phyloP scores from a whole-genome alignment of 2,888 invertebrate species.

The Chromoteleia sp. region DNA sequence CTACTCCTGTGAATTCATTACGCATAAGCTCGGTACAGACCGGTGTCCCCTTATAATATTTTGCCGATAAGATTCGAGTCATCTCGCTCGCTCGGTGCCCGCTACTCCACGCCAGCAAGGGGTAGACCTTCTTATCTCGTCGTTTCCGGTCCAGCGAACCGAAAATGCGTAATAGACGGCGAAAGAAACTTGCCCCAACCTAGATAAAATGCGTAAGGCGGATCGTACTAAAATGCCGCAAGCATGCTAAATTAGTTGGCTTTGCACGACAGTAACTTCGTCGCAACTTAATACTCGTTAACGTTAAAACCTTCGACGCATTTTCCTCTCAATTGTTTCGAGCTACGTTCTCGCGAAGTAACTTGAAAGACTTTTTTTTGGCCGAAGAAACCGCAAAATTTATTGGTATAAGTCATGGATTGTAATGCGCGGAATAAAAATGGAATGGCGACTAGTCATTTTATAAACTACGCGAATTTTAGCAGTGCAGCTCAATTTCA shows the following conservation, averaged over 20 bases:
- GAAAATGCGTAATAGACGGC: slow-evolving; percentile 84
- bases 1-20: slow-evolving; percentile 73
- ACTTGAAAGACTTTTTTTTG: background rate
- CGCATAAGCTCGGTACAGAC: slow-evolving; percentile 76
- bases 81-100: slow-evolving; percentile 71
- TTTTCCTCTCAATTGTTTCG: background rate
- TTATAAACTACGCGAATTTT: slow-evolving; percentile 32
- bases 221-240: slow-evolving; percentile 54
- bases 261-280: slow-evolving; percentile 28
- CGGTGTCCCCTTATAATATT: slow-evolving; percentile 80
- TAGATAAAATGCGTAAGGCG: slow-evolving; percentile 73
- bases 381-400: slow-evolving; percentile 1
- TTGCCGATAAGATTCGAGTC: slow-evolving; percentile 78
- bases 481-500: slow-evolving; percentile 26
- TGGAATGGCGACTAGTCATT: slow-evolving; percentile 21
- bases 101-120: slow-evolving; percentile 72
- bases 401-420: background rate
- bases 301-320: background rate
- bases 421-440: slow-evolving; percentile 18
- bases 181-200: slow-evolving; percentile 75
- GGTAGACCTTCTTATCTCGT: slow-evolving; percentile 82
- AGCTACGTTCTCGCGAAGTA: background rate
- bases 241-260: slow-evolving; percentile 57
- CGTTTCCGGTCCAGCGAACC: slow-evolving; percentile 84
- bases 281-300: slow-evolving; percentile 26